A percentile compares a stretch with the other conserved stretches of the same genome.
Conservation (phyloP, 1,140 invertebrate genomes). For the Sitophilus oryzae region DNA sequence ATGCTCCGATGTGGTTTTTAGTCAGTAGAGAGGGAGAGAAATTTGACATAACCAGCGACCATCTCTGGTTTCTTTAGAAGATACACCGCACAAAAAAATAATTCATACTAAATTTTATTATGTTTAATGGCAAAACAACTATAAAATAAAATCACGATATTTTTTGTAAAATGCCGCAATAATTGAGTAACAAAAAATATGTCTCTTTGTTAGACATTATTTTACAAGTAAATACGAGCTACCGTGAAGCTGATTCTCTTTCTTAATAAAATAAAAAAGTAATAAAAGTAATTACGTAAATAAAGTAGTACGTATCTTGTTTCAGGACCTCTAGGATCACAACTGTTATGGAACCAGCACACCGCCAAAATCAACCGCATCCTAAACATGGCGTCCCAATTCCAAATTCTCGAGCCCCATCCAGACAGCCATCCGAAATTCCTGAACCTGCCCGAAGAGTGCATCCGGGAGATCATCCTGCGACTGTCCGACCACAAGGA, state of each 20-base stretch:
- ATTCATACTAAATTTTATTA: too few species aligned
- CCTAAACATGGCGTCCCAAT: constrained; percentile 71
- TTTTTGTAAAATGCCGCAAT: too few species aligned
- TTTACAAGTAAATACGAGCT: neutral
- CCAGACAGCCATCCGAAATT: constrained; percentile 78
- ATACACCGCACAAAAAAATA: too few species aligned
- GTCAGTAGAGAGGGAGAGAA: too few species aligned
- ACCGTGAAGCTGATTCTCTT: neutral
- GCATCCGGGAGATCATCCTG: constrained; percentile 83
- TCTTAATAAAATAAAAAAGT: neutral
- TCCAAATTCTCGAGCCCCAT: constrained; percentile 71
- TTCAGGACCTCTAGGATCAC: constrained; percentile 70
- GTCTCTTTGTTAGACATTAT: too few species aligned
- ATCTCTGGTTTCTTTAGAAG: too few species aligned
- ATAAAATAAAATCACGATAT: too few species aligned
- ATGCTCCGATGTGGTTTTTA: too few species aligned
- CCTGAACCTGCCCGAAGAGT: constrained; percentile 88
- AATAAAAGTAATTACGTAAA: neutral
- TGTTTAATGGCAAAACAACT: too few species aligned
- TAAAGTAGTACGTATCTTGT: neutral
- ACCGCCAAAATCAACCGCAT: constrained; percentile 77
- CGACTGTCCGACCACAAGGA: constrained; percentile 88
- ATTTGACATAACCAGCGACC: too few species aligned
- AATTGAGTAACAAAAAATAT: too few species aligned
- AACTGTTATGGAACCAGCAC: constrained; percentile 84